Evolutionary conservation across 2,113 vertebrate genomes (phyloP).

Genomic region (Daboia siamensis): DNA sequence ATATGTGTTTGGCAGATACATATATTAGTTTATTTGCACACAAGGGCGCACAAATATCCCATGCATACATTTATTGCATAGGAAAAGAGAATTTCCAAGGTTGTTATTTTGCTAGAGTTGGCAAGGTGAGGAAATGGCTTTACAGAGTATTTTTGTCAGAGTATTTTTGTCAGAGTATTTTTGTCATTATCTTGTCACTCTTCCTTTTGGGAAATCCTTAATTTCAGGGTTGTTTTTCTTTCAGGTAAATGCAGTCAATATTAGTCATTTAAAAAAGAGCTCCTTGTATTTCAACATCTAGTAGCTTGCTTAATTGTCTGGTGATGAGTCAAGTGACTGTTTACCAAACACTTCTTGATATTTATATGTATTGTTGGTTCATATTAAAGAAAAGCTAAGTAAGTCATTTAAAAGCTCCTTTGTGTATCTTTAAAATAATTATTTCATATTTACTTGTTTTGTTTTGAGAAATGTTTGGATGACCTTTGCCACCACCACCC

Average conservation of each 20-base stretch:
- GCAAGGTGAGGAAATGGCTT: not conserved
- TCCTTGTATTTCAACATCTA: not conserved
- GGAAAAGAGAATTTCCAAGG: not conserved
- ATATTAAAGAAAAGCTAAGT: constrained; percentile 14
- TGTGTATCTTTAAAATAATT: not conserved
- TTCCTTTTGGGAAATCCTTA: not conserved
- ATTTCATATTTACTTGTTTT: not conserved
- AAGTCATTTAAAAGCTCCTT: not conserved
- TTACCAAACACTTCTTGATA: not conserved
- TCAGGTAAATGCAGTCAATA: not conserved
- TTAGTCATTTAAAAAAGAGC: not conserved
- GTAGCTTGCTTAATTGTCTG: not conserved
- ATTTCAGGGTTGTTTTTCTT: not conserved
- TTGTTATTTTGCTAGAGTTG: not conserved
- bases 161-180: not conserved
- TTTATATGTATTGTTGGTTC: constrained; percentile 12
- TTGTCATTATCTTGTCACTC: not conserved
- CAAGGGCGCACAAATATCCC: not conserved
- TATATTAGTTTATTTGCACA: not conserved
- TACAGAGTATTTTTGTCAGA: not conserved
- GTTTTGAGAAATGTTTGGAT: not conserved
- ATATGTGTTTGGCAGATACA: not conserved
- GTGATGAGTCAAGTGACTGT: not conserved
- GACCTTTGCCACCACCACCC: not conserved
- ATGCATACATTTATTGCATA: not conserved